Base-by-base conservation (phyloP, 2,888 invertebrate species). In the Dicranocentrus wangi region DNA sequence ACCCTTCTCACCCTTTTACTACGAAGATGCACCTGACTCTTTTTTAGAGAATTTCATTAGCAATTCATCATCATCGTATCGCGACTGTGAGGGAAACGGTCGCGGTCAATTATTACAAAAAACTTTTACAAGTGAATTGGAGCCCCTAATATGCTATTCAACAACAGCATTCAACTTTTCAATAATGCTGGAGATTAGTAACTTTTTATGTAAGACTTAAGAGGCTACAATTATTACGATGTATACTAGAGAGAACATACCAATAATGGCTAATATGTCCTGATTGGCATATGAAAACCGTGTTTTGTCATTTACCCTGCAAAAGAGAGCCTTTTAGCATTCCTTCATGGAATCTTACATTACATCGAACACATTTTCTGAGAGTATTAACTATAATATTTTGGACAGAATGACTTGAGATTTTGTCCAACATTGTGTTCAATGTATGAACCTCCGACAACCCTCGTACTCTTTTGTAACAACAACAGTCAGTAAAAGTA, bases 281-380 rank as follows among this genome's bases (percentile, higher is more conserved):
- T 53, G 72, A 79, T 82, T 75, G 75, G 78, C 82, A 79, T 82
- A 84, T 81, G 81, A 84, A 82, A 82, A 84, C 82, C 82, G 81
- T 82, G 82, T 82, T 84, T 65, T 63, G 72, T 80, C 77, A 76
- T 82, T 66, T 76, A 81, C 81, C 65, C 75, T 84, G 84, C 84
- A 84, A 84, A 84, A 84, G 84, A 84, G 84, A 84, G 84, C 84
- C 75, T 75, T 81, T 68, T 63, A 66, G 28, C 65, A 53, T 83
- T 76, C 77, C 82, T 23, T 73, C 75, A 28, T 55, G 75, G 75
- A 81, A 75, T 75, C 47, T 61, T 55, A 75, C 75, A 32, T 47
- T 81, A 81, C 81, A 81, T 81, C 69, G 76, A 81, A 81, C 76
- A 76, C 75, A 63, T 73, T 39, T 27, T 10, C 10, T 70, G 60